Base-by-base conservation (phyloP, 2,888 invertebrate species). In the Caenorhabditis sp. region DNA sequence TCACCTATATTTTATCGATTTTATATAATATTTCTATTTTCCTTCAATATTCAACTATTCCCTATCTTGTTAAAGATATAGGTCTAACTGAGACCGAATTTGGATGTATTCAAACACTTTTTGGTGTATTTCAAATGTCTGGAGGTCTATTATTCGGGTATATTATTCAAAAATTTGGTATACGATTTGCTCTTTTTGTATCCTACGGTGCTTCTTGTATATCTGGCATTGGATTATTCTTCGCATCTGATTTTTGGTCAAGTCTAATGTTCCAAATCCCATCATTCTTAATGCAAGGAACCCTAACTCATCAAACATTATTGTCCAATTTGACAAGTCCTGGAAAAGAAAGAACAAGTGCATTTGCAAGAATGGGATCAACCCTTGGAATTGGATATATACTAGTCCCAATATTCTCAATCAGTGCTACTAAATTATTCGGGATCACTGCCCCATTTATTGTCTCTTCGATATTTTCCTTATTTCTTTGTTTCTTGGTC, bases 291-390 rank as follows among this genome's bases (percentile, higher is more conserved):
- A 85, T 84, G 83, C 83, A 82, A 53, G 84, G 83, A 10, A 78
- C 80, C 49, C 84, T 83, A 66, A 77, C 76, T n/a, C 80, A 81
- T 63, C 84, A 84, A 66, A 81, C 83, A 10, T 68, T 83, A 14
- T 53, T 84, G 20, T 82, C 84, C 1, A 69, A 67, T 1, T 56
- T 83, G 21, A 84, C 84, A 2, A 62, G 63, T 43, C 81, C 84
- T 0, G 84, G 84, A 64, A 71, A 81, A 53, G 80, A 84, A 49
- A 70, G 84, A 52, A 84, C 84, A 7, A 81, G 70, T 25, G 83
- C 84, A 1, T 84, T 84, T 59, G 79, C 82, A n/a, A 50, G 81
- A 38, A 73, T 84, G 77, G 84, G 84, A 27, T 68, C 84, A 10
- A 81, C 80, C 5, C 84, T 84, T 63, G 84, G 83, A 71, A 72